A percentile compares a stretch with the other conserved stretches of the same genome.
Evolutionary conservation across 2,797 vertebrate species (phyloP).

Genomic region (Sebastiscus tertius): DNA sequence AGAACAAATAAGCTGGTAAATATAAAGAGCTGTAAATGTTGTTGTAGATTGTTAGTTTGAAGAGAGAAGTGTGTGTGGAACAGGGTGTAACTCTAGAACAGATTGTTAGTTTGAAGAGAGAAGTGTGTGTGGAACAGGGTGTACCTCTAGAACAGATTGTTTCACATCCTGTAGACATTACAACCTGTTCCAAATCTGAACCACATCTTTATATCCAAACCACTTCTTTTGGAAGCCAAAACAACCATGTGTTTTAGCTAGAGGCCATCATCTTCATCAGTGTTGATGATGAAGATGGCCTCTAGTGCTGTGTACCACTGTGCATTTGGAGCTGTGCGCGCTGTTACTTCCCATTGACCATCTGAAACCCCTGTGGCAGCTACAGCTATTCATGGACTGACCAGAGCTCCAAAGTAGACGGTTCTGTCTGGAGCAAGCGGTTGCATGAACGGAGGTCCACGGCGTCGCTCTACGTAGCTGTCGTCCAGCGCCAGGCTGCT

Average conservation of each 20-base stretch:
- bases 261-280: not conserved
- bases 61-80: too few species aligned
- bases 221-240: not conserved
- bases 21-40: not conserved
- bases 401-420: slow-evolving; percentile 93
- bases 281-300: too few species aligned
- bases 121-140: not conserved
- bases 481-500: slow-evolving; percentile 94
- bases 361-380: not conserved
- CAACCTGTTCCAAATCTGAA: not conserved
- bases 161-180: not conserved
- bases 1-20: not conserved
- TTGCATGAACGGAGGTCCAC: slow-evolving; percentile 85
- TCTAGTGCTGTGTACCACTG: too few species aligned
- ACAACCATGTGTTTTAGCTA: not conserved
- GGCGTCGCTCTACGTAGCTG: slow-evolving; percentile 92
- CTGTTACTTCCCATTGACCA: not conserved
- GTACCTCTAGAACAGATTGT: too few species aligned
- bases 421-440: slow-evolving; percentile 85
- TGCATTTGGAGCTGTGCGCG: not conserved
- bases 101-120: not conserved
- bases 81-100: too few species aligned
- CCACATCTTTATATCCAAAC: not conserved
- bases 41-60: not conserved
- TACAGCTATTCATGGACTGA: slow-evolving; percentile 38